Evolutionary conservation across 2,888 invertebrate species (phyloP), one percentile per base, ranked within the genome.

Genomic region (Phengaris arion): DNA sequence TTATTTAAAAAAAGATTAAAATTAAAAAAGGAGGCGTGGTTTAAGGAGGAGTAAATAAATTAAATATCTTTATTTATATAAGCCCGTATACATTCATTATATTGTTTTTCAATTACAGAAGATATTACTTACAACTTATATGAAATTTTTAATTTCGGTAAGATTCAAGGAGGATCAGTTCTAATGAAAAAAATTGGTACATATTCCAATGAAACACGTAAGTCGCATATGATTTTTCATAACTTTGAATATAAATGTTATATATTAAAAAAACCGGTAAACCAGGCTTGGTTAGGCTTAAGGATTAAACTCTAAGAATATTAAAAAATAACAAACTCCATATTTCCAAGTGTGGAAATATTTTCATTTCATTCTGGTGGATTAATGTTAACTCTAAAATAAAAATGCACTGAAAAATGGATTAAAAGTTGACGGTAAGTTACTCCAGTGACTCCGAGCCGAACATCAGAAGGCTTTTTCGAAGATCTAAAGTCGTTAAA

Each of bases 131-230:
- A 84, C 74, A 74, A 74, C 13, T 68, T 90, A 1, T 82, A 80
- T 52, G 90, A 90, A 64, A 76, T 86, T 2, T 89, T 81, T 74
- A 91, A 89, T 80, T 89, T 85, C 75, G 90, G 90, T 0, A 89
- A 85, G 81, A 78, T 83, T 1, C 88, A 87, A 82, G 87, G 86
- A 6, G 87, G 89, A 6, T 77, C 79, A 70, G 80, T 87, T 48
- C 82, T 83, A 6, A 59, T 85, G 0, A 78, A 78, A 6, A 74
- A 81, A 54, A 59, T 83, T 15, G 88, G 86, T 54, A 76, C 59
- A 9, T 6, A 76, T 2, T 89, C 88, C 87, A 80, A 48, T 48
- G 6, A 6, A 48, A 7, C 6, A 48, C 48, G 48, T 48, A 48
- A 8, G 48, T 48, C 1, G 48, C 1, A 48, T 5, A 6, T 7